Conservation (phyloP, 1,140 invertebrate species). For the Phocides pigmalion region DNA sequence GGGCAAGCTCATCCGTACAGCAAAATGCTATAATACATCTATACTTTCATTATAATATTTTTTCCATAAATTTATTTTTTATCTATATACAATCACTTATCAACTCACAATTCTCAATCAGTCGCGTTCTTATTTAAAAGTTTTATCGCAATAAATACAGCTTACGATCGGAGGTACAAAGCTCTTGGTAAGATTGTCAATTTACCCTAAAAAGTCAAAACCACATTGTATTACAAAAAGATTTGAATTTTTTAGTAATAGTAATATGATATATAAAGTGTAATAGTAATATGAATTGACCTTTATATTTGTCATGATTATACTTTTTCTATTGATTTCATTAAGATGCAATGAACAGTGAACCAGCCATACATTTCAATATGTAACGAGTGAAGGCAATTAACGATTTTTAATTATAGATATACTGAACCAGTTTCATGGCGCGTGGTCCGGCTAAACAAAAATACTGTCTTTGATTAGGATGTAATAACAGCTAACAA, state of each 20-base stretch:
- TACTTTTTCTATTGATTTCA: background rate
- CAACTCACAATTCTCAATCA: constrained; percentile 22
- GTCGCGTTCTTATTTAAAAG: constrained; percentile 16
- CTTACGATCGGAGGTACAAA: constrained; percentile 5
- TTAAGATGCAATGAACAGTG: background rate
- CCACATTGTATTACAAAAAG: background rate
- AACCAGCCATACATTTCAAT: no score
- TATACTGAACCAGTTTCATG: no score
- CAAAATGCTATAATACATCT: background rate
- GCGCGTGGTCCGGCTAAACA: no score
- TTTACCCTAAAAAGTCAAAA: background rate
- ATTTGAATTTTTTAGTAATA: background rate
- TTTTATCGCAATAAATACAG: constrained; percentile 17
- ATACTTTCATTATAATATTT: constrained; percentile 4
- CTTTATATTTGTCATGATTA: background rate
- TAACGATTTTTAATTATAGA: no score
- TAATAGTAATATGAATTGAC: background rate
- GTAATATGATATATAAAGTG: no score
- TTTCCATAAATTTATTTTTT: background rate
- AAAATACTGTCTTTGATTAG: no score
- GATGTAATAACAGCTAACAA: no score
- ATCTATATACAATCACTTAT: constrained; percentile 26
- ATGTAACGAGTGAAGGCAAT: no score
- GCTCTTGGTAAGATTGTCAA: background rate
- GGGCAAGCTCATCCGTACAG: constrained; percentile 2